A percentile compares a stretch with the other conserved stretches of the same genome.
These are phyloP conservation scores for Dorcus hopei DNA, from an alignment of 2,888 invertebrate genomes.

Conservation along the genomic window DNA sequence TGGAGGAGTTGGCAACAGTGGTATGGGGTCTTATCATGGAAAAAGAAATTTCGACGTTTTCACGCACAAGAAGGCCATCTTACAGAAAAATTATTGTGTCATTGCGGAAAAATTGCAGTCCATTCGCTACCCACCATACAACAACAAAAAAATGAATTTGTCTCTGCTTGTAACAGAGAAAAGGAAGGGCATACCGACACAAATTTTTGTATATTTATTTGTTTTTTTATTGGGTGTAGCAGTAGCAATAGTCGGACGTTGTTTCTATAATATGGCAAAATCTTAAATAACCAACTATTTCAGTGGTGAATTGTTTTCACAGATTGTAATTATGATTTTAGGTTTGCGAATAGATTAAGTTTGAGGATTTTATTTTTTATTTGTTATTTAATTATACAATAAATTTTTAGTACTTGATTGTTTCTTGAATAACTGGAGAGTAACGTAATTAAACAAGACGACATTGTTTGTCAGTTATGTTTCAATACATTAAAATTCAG, in stretches of 20 bases:
- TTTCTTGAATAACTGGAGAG: too few species aligned
- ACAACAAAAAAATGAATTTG: slow-evolving; percentile 9
- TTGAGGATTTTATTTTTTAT: too few species aligned
- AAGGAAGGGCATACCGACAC: slow-evolving; percentile 3
- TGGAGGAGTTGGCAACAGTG: slow-evolving; percentile 94
- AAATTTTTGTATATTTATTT: slow-evolving; percentile 15
- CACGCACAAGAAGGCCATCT: slow-evolving; percentile 82
- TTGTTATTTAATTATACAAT: too few species aligned
- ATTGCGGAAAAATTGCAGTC: slow-evolving; percentile 67
- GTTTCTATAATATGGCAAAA: background rate
- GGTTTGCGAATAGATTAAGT: too few species aligned
- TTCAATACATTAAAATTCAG: too few species aligned
- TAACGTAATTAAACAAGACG: too few species aligned
- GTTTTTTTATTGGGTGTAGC: slow-evolving; percentile 24
- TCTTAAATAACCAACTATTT: too few species aligned
- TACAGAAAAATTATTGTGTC: slow-evolving; percentile 65
- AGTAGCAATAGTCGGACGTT: slow-evolving; percentile 2
- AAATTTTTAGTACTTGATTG: too few species aligned
- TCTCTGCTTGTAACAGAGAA: slow-evolving; percentile 8
- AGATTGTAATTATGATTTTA: too few species aligned
- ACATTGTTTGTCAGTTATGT: too few species aligned
- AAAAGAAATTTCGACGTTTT: slow-evolving; percentile 88
- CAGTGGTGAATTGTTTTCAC: too few species aligned
- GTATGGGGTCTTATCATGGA: slow-evolving; percentile 94
- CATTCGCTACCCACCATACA: slow-evolving; percentile 81